phyloP scores from a whole-genome alignment of 2,888 invertebrate genomes.

The Erebia epiphron region DNA sequence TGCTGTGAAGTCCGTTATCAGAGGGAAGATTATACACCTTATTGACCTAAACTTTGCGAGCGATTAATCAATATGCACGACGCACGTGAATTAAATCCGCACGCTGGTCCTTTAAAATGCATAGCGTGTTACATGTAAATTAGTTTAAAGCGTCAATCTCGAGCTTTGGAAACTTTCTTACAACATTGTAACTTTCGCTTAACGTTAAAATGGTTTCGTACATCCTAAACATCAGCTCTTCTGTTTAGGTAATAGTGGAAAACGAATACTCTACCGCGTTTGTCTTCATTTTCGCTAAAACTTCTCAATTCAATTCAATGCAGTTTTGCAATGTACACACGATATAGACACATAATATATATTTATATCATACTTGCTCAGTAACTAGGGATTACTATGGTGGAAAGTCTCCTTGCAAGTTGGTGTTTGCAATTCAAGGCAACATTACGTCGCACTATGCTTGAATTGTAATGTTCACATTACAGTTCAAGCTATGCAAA shows the following conservation, averaged over 20 bases:
- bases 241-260: neutral
- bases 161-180: conserved; percentile 18
- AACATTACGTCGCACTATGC: too few species aligned
- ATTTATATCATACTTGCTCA: too few species aligned
- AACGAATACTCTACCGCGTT: too few species aligned
- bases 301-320: too few species aligned
- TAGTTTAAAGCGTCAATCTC: conserved; percentile 7
- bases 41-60: conserved; percentile 1
- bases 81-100: conserved; percentile 1
- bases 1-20: conserved; percentile 4
- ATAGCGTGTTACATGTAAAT: conserved; percentile 20
- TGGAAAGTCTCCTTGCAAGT: too few species aligned
- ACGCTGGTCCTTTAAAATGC: conserved; percentile 19
- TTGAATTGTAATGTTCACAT: too few species aligned
- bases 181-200: conserved; percentile 10
- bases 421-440: too few species aligned
- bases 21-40: neutral
- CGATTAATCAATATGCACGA: conserved; percentile 17
- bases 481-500: too few species aligned
- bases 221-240: neutral
- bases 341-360: too few species aligned
- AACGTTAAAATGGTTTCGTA: neutral
- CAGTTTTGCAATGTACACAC: too few species aligned
- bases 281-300: too few species aligned
- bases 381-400: too few species aligned